Base-by-base conservation (phyloP, 2,113 vertebrate species). In the Cettia cetti region DNA sequence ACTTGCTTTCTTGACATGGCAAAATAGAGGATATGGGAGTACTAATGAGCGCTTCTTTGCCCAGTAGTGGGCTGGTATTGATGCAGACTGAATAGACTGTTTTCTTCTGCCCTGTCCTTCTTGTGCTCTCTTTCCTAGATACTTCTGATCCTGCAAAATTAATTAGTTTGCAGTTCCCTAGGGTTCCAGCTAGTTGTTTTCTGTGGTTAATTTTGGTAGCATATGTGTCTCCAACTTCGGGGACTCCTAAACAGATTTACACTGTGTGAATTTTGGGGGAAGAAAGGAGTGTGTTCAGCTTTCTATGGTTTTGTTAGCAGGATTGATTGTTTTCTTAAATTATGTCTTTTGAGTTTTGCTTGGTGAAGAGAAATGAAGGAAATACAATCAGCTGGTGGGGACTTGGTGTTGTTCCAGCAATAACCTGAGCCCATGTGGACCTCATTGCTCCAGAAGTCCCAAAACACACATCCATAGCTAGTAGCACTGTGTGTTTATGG, bases 201-300 rank as follows among this genome's bases (percentile, higher is more conserved):
- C 70, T 82, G 7, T 76, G 17, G 37, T 33, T 59, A 65, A 57
- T 90, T 59, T 53, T 71, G 19, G 56, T 76, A 64, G 13, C 40
- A 11, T 57, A 3, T 40, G 10, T 3, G 1, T 52, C 24, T 88
- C 28, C 12, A 37, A 0, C 28, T 85, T 77, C 0, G 2, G 13
- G 22, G 26, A 45, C 16, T 65, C 59, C 69, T 61, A 39, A 44
- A 33, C 15, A 77, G 28, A 15, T 72, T 70, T 83, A 61, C 5
- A n/a, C 15, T 0, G 0, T 44, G 11, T 83, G 47, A 77, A 60
- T 81, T 86, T 77, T 59, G 65, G 65, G 27, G 24, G 13, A 77
- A 61, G 50, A 47, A 90, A 61, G 42, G 33, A 60, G 1, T 24
- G 7, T 39, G 42, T 61, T 77, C 59, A 50, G 22, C 35, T 63